Conservation (phyloP, 1,140 invertebrate genomes). For the Trissolcus basalis region DNA sequence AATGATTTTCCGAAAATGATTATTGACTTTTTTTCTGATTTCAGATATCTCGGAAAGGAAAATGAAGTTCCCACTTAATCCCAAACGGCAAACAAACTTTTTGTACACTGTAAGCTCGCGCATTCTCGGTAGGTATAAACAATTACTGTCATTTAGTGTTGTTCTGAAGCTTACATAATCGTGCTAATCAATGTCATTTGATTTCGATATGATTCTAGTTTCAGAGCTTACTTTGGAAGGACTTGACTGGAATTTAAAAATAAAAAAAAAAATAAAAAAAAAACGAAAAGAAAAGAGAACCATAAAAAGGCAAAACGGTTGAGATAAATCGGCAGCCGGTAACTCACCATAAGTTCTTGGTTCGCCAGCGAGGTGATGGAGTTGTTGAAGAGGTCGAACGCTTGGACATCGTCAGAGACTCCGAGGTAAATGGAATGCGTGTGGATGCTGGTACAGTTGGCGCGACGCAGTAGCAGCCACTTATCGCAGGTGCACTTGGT, state of each 20-base stretch:
- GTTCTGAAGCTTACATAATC: too few relatives aligned
- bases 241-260: too few relatives aligned
- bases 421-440: slow-evolving; percentile 67
- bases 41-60: too few relatives aligned
- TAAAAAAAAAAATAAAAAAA: neutral
- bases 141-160: too few relatives aligned
- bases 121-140: too few relatives aligned
- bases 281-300: neutral
- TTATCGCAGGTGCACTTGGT: slow-evolving; percentile 46
- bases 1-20: too few relatives aligned
- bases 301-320: neutral
- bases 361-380: slow-evolving; percentile 63
- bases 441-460: slow-evolving; percentile 64
- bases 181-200: too few relatives aligned
- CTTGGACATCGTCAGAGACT: slow-evolving; percentile 61
- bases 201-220: too few relatives aligned
- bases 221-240: neutral
- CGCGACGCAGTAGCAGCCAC: slow-evolving; percentile 60
- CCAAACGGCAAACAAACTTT: too few relatives aligned
- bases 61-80: too few relatives aligned
- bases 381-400: slow-evolving; percentile 70
- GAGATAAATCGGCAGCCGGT: neutral
- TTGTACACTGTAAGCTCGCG: too few relatives aligned
- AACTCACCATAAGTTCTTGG: slow-evolving; percentile 63
- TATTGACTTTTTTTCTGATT: too few relatives aligned